Base-by-base conservation (phyloP, 37 sponge, comb jelly and placozoan species). In the Crambe crambe region DNA sequence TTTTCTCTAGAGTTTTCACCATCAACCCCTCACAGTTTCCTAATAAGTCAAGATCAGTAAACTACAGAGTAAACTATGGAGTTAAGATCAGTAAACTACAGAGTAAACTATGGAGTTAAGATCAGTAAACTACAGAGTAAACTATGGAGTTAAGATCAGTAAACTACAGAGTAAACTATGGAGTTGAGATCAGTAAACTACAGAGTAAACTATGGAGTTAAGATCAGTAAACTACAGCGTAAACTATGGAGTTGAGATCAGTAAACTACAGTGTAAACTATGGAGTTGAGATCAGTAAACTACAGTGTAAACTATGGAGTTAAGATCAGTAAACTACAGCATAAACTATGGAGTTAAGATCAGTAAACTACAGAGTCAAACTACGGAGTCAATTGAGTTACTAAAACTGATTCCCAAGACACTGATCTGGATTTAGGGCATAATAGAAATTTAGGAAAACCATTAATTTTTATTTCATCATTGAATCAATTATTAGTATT, bases 1-100 rank as follows among this genome's bases (percentile, higher is more conserved):
- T 90, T 23, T 80, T 89, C 32, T 95, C 96, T 37, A 98, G 79
- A 2, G 92, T 93, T 68, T 98, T 98, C 43, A 98, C 92, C 99
- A 98, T 98, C 58, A 98, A 68, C n/a, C 99, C 99, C 79, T 98
- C 99, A 86, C 99, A 98, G 69, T 90, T 92, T 0, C 94, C 96
- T 95, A 37, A 31, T 23, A 38, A 17, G 4, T n/a, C 3, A 21
- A 6, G 17, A 22, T 25, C 61, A 22, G 27, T 60, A 60, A n/a
- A 60, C 15, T 18, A 15, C 54, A 51, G 54, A 15, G 15, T 51
- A 51, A 15, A 15, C 54, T 51, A 18, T 9, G 15, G 54, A 51
- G 15, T 51, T 9, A 18, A 15, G 15, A 51, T 15, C 54, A 51
- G 15, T 51, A 51, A 51, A 51, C 15, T 18, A 15, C 54, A 51